A percentile compares a stretch with the other conserved stretches of the same genome.
phyloP scores from a whole-genome alignment of 2,797 vertebrate genomes.

The Alcedo quadribrachys region DNA sequence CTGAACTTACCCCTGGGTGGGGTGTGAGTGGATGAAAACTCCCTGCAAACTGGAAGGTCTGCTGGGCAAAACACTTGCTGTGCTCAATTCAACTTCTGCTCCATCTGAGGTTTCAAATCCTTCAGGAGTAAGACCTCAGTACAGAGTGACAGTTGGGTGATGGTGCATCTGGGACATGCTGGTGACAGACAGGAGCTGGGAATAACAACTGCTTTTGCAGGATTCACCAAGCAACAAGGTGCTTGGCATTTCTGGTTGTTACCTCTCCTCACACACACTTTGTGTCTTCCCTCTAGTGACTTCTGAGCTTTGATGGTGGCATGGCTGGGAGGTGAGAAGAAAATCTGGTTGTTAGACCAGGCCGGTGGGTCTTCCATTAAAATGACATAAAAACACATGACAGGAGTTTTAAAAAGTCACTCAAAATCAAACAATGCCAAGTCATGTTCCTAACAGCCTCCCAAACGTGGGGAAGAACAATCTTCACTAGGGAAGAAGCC shows the following conservation, averaged over 20 bases:
- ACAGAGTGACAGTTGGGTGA: neutral
- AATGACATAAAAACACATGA: neutral
- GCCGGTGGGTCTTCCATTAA: neutral
- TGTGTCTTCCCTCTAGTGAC: neutral
- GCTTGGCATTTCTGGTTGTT: conserved; percentile 9
- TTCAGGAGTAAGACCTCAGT: conserved; percentile 3
- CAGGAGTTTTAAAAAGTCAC: neutral
- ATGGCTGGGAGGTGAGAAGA: neutral
- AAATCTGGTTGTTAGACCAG: neutral
- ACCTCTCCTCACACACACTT: neutral
- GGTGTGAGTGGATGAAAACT: neutral
- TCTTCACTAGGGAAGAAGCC: neutral
- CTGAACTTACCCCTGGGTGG: neutral
- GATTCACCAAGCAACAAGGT: neutral
- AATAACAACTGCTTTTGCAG: conserved; percentile 15
- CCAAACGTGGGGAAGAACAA: neutral
- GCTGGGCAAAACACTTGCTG: neutral
- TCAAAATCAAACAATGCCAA: neutral
- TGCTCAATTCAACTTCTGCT: conserved; percentile 30
- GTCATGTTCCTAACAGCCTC: neutral
- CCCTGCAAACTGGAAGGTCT: neutral
- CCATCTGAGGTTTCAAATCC: conserved; percentile 13
- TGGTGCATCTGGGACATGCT: neutral
- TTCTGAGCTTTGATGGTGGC: neutral
- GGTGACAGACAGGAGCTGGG: neutral